Evolutionary conservation across 1,140 invertebrate species (phyloP).

Genomic region (Pteromalus puparum): DNA sequence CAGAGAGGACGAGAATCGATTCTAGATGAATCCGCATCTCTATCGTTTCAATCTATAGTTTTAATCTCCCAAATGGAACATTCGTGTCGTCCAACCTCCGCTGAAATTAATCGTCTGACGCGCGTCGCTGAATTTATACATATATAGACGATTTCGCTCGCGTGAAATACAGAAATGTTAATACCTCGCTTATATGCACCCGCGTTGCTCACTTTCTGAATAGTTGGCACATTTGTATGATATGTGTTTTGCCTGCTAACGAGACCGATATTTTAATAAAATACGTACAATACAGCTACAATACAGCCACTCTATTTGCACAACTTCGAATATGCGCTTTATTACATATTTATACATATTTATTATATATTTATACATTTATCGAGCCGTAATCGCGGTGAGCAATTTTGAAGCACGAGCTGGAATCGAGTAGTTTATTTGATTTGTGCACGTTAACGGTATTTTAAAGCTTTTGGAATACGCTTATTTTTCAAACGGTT

Average conservation of each 20-base stretch:
- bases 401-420: too few species aligned
- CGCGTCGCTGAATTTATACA: constrained; percentile 44
- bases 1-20: constrained; percentile 15
- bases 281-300: not conserved
- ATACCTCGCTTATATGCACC: not conserved
- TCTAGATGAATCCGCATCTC: constrained; percentile 36
- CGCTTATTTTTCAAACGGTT: too few species aligned
- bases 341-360: too few species aligned
- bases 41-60: constrained; percentile 47
- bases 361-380: not conserved
- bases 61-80: constrained; percentile 50
- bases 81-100: constrained; percentile 45
- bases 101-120: constrained; percentile 49
- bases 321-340: not conserved
- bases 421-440: too few species aligned
- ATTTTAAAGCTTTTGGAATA: too few species aligned
- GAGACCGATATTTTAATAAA: not conserved
- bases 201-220: not conserved
- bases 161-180: constrained; percentile 35
- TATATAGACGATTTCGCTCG: not conserved
- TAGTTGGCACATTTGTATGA: not conserved
- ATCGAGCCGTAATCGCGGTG: too few species aligned
- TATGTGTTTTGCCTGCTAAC: not conserved
- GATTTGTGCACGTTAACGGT: too few species aligned
- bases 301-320: not conserved